Evolutionary conservation across 2,888 invertebrate genomes (phyloP), one percentile per base, ranked within the genome.

Genomic region (Biston betularia): DNA sequence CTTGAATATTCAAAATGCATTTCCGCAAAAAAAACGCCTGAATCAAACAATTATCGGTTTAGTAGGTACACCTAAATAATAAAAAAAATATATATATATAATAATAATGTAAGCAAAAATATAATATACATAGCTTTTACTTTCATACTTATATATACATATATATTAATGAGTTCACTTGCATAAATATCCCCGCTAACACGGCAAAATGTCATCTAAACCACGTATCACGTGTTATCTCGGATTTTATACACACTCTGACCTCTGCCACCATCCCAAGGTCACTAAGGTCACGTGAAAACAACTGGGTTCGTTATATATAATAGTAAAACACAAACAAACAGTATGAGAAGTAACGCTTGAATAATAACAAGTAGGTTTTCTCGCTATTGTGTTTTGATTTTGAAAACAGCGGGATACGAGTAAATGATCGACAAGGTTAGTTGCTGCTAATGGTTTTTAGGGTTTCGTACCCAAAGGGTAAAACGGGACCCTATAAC

Each of bases 201-300:
- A 49, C 11, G 48, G 10, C 42, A 34, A 61, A 44, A 48, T 54
- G 62, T 63, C 58, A 58, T 53, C 62, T 66, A 62, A 65, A 60
- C 54, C 58, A 67, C 54, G 44, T 38, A 40, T 45, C 24, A 54
- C 33, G 58, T 34, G 65, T 49, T 58, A 61, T 61, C 66, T 58
- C 54, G 58, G 53, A 45, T 49, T 63, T 62, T 67, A 67, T 48
- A 33, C 59, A 12, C 60, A 38, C 42, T 54, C 11, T 61, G 62
- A 65, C 68, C 65, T 62, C 54, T 55, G 45, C 33, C 63, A 42
- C 62, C 59, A 45, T 9, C 3, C 6, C 65, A 62, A 58, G 59
- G 65, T 65, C 62, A 56, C 50, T 35, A 49, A 40, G 53, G 63
- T 42, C 56, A 53, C 45, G 53, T 40, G 48, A 11, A 64, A 48